Evolutionary conservation across 2,888 invertebrate genomes (phyloP), one percentile per base, ranked within the genome.

Genomic region (Cantharis nigra): DNA sequence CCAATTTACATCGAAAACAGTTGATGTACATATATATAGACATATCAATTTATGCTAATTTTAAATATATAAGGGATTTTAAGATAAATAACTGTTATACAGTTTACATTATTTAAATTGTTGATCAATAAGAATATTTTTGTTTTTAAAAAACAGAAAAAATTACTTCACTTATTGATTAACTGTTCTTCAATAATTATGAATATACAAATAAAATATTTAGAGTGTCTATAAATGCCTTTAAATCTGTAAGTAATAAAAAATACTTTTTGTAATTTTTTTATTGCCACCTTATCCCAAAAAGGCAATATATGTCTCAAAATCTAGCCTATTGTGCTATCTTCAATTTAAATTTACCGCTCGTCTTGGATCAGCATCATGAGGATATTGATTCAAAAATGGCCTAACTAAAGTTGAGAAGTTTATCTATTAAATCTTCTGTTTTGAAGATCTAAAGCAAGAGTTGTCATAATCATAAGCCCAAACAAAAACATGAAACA

Each of bases 231-330:
- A 69, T 74, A 69, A 69, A 74, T 74, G 74, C 74, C 74, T 74
- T 74, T 74, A 65, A 74, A 33, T 74, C 74, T 74, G 74, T 70
- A 74, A 63, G 64, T 23, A 74, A 70, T 70, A 74, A 74, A 74
- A 74, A 67, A 67, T 67, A 67, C 65, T 67, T 67, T 67, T 67
- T 67, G 23, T 67, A 67, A 23, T 18, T n/a, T 67, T 67, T 67
- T 67, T 67, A 67, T 67, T n/a, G n/a, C n/a, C n/a, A 64, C 64
- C 20, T 18, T 16, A 64, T 16, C 16, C 16, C 16, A 16, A 16
- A 16, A 16, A 16, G 16, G 16, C 16, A 1, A 16, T 16, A 1
- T 16, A 16, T 16, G 16, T 16, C 16, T 16, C 16, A 16, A 16
- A 16, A 16, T 16, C 1, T 16, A 16, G 16, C 16, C 16, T 16